A percentile compares a stretch with the other conserved stretches of the same genome.
Evolutionary conservation across 1,140 invertebrate species (phyloP).

Genomic region (Drosophila tani): DNA sequence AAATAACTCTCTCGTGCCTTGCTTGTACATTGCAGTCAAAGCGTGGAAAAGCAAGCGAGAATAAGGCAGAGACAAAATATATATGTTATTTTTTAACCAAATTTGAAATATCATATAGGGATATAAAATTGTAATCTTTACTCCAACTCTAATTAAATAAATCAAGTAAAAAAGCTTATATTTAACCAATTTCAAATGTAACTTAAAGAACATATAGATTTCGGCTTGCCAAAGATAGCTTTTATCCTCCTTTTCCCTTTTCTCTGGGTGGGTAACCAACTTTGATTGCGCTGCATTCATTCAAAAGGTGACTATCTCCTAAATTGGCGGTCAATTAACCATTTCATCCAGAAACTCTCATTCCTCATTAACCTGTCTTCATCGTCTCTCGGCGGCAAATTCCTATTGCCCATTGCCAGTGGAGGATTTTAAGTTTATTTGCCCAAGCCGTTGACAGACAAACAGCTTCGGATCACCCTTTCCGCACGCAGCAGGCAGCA

Average conservation of each 20-base stretch:
- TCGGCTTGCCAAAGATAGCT: neutral
- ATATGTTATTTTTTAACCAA: too few relatives aligned
- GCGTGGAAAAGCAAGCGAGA: too few relatives aligned
- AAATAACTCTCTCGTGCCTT: too few relatives aligned
- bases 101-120: too few relatives aligned
- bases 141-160: too few relatives aligned
- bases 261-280: neutral
- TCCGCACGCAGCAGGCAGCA: neutral
- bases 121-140: too few relatives aligned
- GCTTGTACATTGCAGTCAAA: too few relatives aligned
- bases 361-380: conserved; percentile 38
- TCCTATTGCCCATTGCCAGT: conserved; percentile 15
- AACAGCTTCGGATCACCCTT: conserved; percentile 56
- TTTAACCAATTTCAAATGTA: too few relatives aligned
- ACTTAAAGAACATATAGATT: neutral
- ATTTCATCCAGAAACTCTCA: conserved; percentile 46
- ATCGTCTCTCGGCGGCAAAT: conserved; percentile 28
- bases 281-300: conserved; percentile 69
- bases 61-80: too few relatives aligned
- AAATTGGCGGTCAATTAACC: conserved; percentile 57
- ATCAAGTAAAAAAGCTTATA: too few relatives aligned
- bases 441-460: conserved; percentile 77
- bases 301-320: conserved; percentile 2
- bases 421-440: conserved; percentile 66
- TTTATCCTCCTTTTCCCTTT: neutral